Evolutionary conservation across 2,797 vertebrate genomes (phyloP).

Genomic region (Hippocampus kuda): DNA sequence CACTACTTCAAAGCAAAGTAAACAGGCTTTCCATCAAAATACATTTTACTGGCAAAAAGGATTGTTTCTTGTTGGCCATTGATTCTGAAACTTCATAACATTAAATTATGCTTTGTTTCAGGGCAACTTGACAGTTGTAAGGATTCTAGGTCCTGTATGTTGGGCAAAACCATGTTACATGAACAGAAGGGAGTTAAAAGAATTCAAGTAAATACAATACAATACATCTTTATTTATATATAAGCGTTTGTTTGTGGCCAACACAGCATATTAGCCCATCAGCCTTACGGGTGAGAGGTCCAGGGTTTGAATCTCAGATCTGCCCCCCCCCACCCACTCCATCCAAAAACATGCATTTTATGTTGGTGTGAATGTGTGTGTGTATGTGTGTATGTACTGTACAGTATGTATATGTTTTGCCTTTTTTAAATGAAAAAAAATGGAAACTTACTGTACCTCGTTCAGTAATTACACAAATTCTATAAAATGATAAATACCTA

Average conservation of each 20-base stretch:
- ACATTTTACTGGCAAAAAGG: background rate
- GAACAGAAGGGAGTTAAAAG: background rate
- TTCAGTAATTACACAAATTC: too few species aligned
- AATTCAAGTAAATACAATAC: background rate
- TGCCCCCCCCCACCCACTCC: too few species aligned
- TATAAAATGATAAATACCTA: too few species aligned
- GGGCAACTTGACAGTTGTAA: background rate
- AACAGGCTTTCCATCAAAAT: background rate
- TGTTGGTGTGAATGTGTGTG: too few species aligned
- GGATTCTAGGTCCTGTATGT: background rate
- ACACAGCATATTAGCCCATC: background rate
- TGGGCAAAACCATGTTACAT: background rate
- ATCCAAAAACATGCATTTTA: too few species aligned
- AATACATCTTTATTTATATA: background rate
- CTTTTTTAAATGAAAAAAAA: too few species aligned
- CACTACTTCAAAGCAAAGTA: conserved; percentile 29
- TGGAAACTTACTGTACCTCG: too few species aligned
- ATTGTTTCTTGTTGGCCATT: background rate
- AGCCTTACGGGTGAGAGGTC: conserved; percentile 6
- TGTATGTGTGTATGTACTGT: too few species aligned
- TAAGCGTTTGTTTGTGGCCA: background rate
- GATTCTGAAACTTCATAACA: background rate
- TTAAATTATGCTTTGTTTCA: background rate
- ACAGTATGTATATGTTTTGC: too few species aligned
- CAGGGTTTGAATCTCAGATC: conserved; percentile 29